Evolutionary conservation across 23 tunicate species (phyloP), one percentile per base, ranked within the genome.

Genomic region (Styela plicata): DNA sequence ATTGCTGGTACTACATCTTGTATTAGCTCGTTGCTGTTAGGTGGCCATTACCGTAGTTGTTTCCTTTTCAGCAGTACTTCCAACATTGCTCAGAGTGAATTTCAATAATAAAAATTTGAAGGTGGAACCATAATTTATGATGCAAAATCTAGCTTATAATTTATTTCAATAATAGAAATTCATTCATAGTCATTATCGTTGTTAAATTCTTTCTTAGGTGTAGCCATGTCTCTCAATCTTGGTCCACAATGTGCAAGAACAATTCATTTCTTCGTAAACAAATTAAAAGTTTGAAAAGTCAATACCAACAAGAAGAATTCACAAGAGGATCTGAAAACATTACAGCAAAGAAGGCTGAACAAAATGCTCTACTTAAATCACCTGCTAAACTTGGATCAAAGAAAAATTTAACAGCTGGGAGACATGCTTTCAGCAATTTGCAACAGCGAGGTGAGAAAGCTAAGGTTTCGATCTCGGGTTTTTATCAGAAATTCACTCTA

Each of bases 361-460:
- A 76, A 44, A 24, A 76, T 25, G 81, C 81, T 7, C 31, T 76
- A 16, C 81, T 76, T 27, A 76, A 76, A 53, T 76, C 81, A 0
- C 81, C 81, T 0, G 66, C 31, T 20, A 76, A 76, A 44, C 2
- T 26, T 26, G 35, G 35, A 27, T 32, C 77, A 26, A n/a, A 27
- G 7, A 31, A 36, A 34, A 34, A 71, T 71, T 32, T 71, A 32
- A 28, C 77, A 22, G 13, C 36, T 27, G 77, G 77, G 5, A 71
- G 77, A 34, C 29, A 22, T 71, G 35, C 77, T 32, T 34, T 71
- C 17, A 3, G 77, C 36, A 32, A 32, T 29, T 34, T 71, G 34
- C 77, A 71, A 71, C 7, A n/a, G 29, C 34, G 77, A 32, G 34
- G 77, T 71, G 17, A 19, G 5, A 44, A 44, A 44, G n/a, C n/a